These are phyloP conservation scores for Tethea ocularis DNA, from an alignment of 2,888 invertebrate species.

Conservation along the genomic window DNA sequence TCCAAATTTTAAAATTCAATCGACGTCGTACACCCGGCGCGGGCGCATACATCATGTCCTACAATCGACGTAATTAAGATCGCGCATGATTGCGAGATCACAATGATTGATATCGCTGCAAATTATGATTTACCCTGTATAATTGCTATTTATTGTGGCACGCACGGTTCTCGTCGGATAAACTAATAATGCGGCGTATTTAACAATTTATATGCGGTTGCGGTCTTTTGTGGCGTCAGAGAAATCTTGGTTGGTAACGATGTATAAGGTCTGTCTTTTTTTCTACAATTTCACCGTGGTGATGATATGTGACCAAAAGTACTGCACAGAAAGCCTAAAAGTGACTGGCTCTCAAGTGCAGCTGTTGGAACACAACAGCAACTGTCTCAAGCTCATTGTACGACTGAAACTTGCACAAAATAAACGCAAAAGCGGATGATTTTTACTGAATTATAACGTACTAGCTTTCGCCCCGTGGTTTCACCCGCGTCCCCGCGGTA, in stretches of 20 bases:
- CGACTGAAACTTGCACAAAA: too few relatives aligned
- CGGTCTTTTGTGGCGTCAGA: background rate
- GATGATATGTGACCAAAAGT: too few relatives aligned
- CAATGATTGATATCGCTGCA: constrained; percentile 17
- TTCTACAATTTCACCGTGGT: too few relatives aligned
- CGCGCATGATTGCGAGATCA: constrained; percentile 13
- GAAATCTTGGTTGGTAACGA: background rate
- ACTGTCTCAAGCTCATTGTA: too few relatives aligned
- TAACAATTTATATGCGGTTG: background rate
- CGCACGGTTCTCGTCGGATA: background rate
- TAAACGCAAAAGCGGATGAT: too few relatives aligned
- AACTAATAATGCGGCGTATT: background rate
- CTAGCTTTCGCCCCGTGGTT: too few relatives aligned
- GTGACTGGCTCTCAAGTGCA: too few relatives aligned
- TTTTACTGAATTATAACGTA: too few relatives aligned
- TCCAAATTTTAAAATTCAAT: constrained; percentile 5
- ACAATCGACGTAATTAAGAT: constrained; percentile 11
- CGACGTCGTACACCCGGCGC: background rate
- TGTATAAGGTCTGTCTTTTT: background rate
- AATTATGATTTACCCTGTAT: constrained; percentile 21
- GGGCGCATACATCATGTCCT: constrained; percentile 5
- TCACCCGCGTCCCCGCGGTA: too few relatives aligned
- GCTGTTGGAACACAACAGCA: too few relatives aligned
- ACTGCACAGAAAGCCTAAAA: too few relatives aligned
- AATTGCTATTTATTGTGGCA: constrained; percentile 23